Percentiles rank a stretch among this genome's conserved stretches.
phyloP scores from a whole-genome alignment of 2,797 vertebrate species.

The Centroberyx gerrardi region DNA sequence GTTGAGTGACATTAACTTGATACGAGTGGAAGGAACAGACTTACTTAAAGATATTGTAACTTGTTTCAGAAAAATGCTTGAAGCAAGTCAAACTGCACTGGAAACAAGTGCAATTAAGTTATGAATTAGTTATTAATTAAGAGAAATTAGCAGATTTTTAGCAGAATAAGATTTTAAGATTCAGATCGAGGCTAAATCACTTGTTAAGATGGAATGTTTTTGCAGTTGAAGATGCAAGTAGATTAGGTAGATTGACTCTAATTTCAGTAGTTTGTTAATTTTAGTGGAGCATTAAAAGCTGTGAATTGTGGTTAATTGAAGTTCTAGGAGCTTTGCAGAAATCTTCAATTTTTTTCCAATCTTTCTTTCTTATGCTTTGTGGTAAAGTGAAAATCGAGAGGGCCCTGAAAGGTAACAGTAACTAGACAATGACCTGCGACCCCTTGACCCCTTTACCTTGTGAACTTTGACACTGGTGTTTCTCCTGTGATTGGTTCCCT shows the following conservation, averaged over 20 bases:
- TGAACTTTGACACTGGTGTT: conserved; percentile 74
- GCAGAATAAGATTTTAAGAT: background rate
- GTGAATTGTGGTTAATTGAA: background rate
- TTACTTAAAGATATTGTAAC: too few species aligned
- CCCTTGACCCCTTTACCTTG: conserved; percentile 71
- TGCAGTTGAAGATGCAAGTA: background rate
- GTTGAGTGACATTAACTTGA: background rate
- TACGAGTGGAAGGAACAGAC: too few species aligned
- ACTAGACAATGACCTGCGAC: conserved; percentile 62
- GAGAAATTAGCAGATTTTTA: background rate
- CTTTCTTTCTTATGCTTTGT: conserved; percentile 67
- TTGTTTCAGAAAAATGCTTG: too few species aligned
- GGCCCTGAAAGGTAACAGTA: conserved; percentile 89
- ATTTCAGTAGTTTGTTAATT: background rate
- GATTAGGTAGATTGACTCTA: background rate
- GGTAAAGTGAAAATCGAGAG: conserved; percentile 91
- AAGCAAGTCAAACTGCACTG: too few species aligned
- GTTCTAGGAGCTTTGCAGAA: background rate
- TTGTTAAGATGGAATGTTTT: background rate
- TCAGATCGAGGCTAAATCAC: background rate
- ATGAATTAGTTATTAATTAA: too few species aligned
- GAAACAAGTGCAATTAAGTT: background rate
- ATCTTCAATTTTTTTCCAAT: conserved; percentile 19
- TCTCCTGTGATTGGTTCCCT: conserved; percentile 67
- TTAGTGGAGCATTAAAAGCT: conserved; percentile 1